These are phyloP conservation scores for Myotis davidii DNA, from an alignment of 2,113 vertebrate genomes.

Conservation along the genomic window DNA sequence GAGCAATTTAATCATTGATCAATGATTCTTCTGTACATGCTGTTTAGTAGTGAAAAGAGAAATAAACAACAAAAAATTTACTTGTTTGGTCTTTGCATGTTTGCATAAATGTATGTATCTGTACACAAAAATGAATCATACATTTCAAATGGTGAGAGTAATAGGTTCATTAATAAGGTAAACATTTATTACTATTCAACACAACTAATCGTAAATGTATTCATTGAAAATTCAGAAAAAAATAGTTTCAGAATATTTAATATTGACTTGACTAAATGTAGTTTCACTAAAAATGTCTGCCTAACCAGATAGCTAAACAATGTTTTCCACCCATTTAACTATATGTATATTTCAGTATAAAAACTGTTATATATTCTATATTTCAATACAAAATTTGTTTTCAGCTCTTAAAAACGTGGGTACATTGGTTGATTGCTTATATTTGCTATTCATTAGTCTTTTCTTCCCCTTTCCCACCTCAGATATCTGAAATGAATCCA, in stretches of 20 bases:
- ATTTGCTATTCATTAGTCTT: not conserved
- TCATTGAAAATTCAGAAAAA: not conserved
- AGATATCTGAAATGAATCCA: not conserved
- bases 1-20: not conserved
- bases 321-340: not conserved
- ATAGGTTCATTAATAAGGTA: not conserved
- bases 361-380: not conserved
- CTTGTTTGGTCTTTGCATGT: not conserved
- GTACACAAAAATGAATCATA: not conserved
- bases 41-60: not conserved
- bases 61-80: not conserved
- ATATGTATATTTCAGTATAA: not conserved
- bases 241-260: not conserved
- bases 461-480: not conserved
- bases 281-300: not conserved
- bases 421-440: not conserved
- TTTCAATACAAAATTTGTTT: not conserved
- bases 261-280: not conserved
- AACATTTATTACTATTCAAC: not conserved
- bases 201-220: not conserved
- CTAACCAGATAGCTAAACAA: not conserved
- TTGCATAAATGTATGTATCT: not conserved
- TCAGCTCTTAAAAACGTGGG: not conserved
- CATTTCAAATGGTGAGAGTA: conserved; percentile 18
- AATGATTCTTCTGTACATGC: not conserved